Conservation (phyloP, 1,140 invertebrate genomes). For the Alviniconcha marisindica region DNA sequence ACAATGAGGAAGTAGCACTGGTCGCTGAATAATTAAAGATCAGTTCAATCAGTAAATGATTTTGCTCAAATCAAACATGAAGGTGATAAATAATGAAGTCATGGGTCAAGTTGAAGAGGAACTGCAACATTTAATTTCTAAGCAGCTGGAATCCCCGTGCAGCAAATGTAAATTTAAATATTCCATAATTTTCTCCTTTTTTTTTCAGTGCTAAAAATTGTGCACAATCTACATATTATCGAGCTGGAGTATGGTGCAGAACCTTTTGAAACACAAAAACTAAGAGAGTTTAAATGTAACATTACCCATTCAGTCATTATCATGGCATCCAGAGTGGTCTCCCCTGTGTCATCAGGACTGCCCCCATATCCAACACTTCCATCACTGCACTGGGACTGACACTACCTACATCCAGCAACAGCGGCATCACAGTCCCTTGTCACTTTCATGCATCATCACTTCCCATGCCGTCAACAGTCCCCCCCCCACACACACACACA, state of each 20-base stretch:
- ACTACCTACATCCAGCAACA: conserved; percentile 87
- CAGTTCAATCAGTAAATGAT: no score
- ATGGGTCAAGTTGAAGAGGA: no score
- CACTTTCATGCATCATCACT: conserved; percentile 76
- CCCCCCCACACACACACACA: no score
- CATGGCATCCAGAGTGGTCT: conserved; percentile 99
- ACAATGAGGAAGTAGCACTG: no score
- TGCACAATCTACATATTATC: background rate
- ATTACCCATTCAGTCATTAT: conserved; percentile 92
- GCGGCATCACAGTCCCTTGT: conserved; percentile 88
- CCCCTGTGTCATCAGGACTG: conserved; percentile 96
- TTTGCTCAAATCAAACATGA: background rate
- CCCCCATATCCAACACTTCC: conserved; percentile 97
- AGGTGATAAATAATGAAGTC: background rate
- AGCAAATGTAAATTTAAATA: no score
- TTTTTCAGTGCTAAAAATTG: background rate
- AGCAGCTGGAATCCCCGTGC: no score
- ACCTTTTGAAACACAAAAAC: no score
- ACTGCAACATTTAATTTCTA: no score
- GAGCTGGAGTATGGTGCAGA: no score
- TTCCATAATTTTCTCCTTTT: no score
- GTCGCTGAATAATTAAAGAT: no score
- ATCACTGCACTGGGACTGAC: conserved; percentile 92
- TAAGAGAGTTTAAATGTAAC: no score
- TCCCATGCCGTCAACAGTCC: conserved; percentile 85